phyloP scores from a whole-genome alignment of 2,797 vertebrate species.

The Siniperca undulata region DNA sequence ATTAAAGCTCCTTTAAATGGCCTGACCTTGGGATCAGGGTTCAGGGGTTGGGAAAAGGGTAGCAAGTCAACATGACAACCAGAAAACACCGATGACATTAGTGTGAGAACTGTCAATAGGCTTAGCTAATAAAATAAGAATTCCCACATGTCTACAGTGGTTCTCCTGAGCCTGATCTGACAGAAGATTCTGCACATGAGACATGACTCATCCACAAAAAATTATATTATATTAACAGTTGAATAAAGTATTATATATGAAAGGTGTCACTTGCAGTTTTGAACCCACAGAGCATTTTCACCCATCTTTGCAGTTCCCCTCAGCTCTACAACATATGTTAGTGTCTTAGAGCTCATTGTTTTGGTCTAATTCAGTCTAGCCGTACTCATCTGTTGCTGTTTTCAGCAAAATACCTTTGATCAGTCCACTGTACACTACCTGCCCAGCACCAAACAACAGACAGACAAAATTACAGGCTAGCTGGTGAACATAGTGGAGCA shows the following conservation, averaged over 20 bases:
- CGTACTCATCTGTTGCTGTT: not conserved
- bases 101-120: constrained; percentile 26
- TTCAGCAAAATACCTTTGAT: not conserved
- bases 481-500: not conserved
- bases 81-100: constrained; percentile 28
- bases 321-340: too few relatives aligned
- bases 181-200: not conserved
- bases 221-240: not conserved
- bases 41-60: constrained; percentile 21
- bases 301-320: not conserved
- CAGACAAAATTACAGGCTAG: not conserved
- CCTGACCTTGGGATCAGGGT: constrained; percentile 29
- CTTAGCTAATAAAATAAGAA: constrained; percentile 37
- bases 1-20: constrained; percentile 54
- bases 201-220: not conserved
- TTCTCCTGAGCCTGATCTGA: not conserved
- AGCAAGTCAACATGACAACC: constrained; percentile 20
- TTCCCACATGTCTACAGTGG: not conserved
- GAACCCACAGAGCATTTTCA: not conserved
- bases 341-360: not conserved
- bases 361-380: not conserved
- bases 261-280: not conserved
- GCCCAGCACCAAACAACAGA: not conserved
- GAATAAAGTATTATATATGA: not conserved
- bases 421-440: not conserved